Evolutionary conservation across 2,888 invertebrate species (phyloP).

Genomic region (Eudasyphora cyanicolor): DNA sequence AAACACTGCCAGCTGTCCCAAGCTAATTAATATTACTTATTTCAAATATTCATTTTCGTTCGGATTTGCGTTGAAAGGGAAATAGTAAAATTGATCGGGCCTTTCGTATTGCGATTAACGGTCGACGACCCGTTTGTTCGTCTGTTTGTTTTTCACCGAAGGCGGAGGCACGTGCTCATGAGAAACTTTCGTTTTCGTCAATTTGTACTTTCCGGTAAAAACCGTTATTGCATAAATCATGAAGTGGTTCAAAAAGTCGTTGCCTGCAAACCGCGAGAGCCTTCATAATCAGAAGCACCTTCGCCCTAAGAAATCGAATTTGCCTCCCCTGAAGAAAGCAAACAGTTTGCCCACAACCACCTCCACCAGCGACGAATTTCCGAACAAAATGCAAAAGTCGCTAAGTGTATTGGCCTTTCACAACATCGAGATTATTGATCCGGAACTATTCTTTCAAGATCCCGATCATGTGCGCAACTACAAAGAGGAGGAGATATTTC

Average conservation of each 20-base stretch:
- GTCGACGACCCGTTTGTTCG: slow-evolving; percentile 58
- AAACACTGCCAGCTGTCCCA: not conserved
- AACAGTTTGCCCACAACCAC: slow-evolving; percentile 50
- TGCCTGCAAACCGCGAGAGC: slow-evolving; percentile 82
- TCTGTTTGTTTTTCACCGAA: slow-evolving; percentile 36
- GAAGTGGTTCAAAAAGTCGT: slow-evolving; percentile 86
- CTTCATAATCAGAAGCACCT: slow-evolving; percentile 69
- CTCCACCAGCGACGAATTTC: not conserved
- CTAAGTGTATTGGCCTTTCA: slow-evolving; percentile 69
- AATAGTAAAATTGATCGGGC: not conserved
- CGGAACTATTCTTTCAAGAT: slow-evolving; percentile 79
- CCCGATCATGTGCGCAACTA: slow-evolving; percentile 78
- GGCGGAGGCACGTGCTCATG: slow-evolving; percentile 79
- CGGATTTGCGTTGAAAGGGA: not conserved
- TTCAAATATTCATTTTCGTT: not conserved
- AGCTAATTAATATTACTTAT: not conserved
- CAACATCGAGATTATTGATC: slow-evolving; percentile 75
- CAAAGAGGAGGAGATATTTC: slow-evolving; percentile 76
- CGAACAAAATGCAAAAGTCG: slow-evolving; percentile 67
- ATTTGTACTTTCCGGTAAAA: slow-evolving; percentile 84
- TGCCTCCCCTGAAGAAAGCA: slow-evolving; percentile 24
- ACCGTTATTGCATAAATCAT: slow-evolving; percentile 83
- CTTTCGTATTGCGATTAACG: slow-evolving; percentile 21
- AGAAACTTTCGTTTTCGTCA: slow-evolving; percentile 83
- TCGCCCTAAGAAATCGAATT: slow-evolving; percentile 53